Evolutionary conservation across 2,888 invertebrate species (phyloP).

Genomic region (Polymixis lichenea): DNA sequence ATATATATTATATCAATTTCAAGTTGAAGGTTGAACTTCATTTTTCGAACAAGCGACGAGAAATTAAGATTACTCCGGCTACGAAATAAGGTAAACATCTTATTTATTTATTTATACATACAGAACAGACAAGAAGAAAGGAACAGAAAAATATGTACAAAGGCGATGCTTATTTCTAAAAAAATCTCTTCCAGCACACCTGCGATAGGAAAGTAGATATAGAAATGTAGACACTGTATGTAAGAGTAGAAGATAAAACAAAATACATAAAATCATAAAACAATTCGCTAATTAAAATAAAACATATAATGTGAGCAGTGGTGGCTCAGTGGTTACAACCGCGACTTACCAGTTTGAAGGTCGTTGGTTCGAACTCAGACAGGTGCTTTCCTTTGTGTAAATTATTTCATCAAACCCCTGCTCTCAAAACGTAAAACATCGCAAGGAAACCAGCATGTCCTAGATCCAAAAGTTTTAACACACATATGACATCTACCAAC

Average conservation of each 20-base stretch:
- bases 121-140: not conserved
- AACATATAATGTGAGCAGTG: not conserved
- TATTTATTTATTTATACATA: not conserved
- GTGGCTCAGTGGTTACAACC: no score
- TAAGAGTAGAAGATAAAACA: not conserved
- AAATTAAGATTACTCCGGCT: not conserved
- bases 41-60: not conserved
- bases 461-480: no score
- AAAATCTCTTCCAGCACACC: no score
- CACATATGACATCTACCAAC: no score
- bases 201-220: not conserved
- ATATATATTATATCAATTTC: no score
- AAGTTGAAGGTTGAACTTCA: not conserved
- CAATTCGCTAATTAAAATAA: not conserved
- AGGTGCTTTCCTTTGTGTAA: no score
- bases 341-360: no score
- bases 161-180: not conserved
- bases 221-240: not conserved
- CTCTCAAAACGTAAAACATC: no score
- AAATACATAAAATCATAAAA: not conserved
- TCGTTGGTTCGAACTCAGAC: no score
- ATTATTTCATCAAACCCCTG: no score
- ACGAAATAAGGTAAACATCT: not conserved
- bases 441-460: no score
- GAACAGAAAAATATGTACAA: not conserved